Evolutionary conservation across 1,140 invertebrate species (phyloP).

Genomic region (Papilio polyxenes): DNA sequence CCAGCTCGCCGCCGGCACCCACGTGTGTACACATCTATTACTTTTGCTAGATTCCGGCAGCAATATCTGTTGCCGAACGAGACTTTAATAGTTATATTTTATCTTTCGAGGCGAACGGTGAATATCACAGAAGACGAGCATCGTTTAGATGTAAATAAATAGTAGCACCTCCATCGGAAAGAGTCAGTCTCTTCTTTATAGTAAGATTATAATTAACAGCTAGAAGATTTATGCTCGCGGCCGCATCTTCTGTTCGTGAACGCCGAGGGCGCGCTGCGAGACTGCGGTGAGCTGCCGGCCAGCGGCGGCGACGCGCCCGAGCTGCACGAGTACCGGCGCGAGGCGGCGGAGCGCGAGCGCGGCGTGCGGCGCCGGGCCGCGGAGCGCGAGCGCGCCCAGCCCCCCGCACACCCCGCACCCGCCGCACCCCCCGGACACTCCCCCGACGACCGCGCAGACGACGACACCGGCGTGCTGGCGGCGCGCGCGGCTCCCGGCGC

Average conservation of each 20-base stretch:
- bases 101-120: too few relatives aligned
- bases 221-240: constrained; percentile 77
- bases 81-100: too few relatives aligned
- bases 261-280: constrained; percentile 88
- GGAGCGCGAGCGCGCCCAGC: constrained; percentile 82
- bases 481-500: constrained; percentile 41
- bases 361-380: constrained; percentile 88
- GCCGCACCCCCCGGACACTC: constrained; percentile 38
- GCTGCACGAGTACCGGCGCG: constrained; percentile 90
- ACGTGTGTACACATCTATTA: not conserved
- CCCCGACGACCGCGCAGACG: not conserved
- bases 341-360: constrained; percentile 81
- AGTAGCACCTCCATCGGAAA: too few relatives aligned
- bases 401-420: constrained; percentile 32
- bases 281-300: constrained; percentile 87
- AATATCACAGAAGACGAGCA: too few relatives aligned
- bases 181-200: too few relatives aligned
- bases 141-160: too few relatives aligned
- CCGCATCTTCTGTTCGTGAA: constrained; percentile 90
- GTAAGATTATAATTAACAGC: constrained; percentile 37
- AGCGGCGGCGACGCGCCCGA: constrained; percentile 85
- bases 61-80: too few relatives aligned
- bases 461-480: constrained; percentile 38
- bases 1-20: not conserved
- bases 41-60: too few relatives aligned